Percentiles rank a stretch among this genome's conserved stretches.
These are phyloP conservation scores for Gambusia affinis DNA, from an alignment of 2,113 vertebrate species.

Conservation along the genomic window DNA sequence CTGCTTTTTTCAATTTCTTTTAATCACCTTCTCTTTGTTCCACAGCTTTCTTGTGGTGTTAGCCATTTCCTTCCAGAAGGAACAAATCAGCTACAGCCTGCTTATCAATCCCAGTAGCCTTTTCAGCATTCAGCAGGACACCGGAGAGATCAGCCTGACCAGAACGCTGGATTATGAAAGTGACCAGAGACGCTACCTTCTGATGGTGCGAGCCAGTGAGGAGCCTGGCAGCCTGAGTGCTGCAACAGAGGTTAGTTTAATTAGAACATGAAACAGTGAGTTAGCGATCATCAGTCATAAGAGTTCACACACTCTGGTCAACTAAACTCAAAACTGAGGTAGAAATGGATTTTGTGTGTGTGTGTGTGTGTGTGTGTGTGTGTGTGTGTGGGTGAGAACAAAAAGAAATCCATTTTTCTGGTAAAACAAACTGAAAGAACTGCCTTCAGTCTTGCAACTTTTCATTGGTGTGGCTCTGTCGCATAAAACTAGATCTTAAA, in stretches of 20 bases:
- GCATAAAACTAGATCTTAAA: not conserved
- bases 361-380: too few species aligned
- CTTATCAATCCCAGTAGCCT: constrained; percentile 87
- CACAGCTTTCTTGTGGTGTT: constrained; percentile 84
- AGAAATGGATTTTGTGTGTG: not conserved
- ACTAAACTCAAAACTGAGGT: constrained; percentile 16
- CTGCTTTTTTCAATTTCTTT: constrained; percentile 5
- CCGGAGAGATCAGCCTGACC: constrained; percentile 85
- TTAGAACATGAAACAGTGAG: constrained; percentile 2
- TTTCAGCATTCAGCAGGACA: constrained; percentile 80
- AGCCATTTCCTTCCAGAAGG: constrained; percentile 87
- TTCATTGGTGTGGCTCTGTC: not conserved
- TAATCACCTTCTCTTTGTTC: constrained; percentile 26
- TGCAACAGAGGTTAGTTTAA: constrained; percentile 82
- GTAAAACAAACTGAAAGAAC: constrained; percentile 6
- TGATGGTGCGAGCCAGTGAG: constrained; percentile 85
- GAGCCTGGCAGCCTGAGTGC: constrained; percentile 79
- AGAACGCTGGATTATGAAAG: constrained; percentile 85
- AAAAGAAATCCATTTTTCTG: not conserved
- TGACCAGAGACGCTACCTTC: constrained; percentile 84
- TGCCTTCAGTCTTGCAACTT: not conserved
- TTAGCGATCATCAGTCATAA: not conserved
- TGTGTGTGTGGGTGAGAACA: constrained; percentile 5
- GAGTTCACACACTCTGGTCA: constrained; percentile 16
- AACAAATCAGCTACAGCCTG: constrained; percentile 85